Base-by-base conservation (phyloP, 2,888 invertebrate species). In the Fragum sueziense region DNA sequence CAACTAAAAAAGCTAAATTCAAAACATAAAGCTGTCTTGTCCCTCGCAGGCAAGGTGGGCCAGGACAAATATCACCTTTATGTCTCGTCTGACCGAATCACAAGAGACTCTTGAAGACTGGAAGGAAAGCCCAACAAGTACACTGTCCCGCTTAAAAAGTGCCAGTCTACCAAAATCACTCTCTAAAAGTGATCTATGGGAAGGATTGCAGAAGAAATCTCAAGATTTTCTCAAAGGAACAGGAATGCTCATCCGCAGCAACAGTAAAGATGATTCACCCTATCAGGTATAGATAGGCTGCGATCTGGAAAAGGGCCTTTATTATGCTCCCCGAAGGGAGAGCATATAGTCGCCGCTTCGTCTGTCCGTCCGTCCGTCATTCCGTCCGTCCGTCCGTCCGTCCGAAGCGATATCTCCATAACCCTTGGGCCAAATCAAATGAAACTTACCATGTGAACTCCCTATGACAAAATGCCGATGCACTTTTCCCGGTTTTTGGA, bases 121-220 rank as follows among this genome's bases (percentile, higher is more conserved):
- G 90, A 85, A 85, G 75, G 90, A 88, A 70, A 87, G 87, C 74
- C 87, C 89, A 31, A 82, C 87, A 34, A 85, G 80, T 70, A 85
- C 85, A 17, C 67, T 85, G 25, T 84, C 85, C 20, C 88, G 89
- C 27, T 87, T 88, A 73, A 90, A 90, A 85, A 89, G 90, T 76
- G 87, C 89, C 79, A 89, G 88, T 76, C 83, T 91, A 82, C 89
- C 89, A 73, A 90, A 90, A 86, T 90, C 90, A 47, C 89, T 88
- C 80, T 90, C 90, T 41, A 89, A 88, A 77, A 90, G 90, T 80
- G 89, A 90, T 84, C 84, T 91, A 69, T 91, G 91, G 91, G 91
- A 90, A 85, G 91, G 91, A 62, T 86, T 91, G 77, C 88, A 89
- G 80, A 85, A 89, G 74, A 90, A 90, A 82, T 91, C 91, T 7